Evolutionary conservation across 2,113 vertebrate genomes (phyloP).

Genomic region (Cercocebus atys): DNA sequence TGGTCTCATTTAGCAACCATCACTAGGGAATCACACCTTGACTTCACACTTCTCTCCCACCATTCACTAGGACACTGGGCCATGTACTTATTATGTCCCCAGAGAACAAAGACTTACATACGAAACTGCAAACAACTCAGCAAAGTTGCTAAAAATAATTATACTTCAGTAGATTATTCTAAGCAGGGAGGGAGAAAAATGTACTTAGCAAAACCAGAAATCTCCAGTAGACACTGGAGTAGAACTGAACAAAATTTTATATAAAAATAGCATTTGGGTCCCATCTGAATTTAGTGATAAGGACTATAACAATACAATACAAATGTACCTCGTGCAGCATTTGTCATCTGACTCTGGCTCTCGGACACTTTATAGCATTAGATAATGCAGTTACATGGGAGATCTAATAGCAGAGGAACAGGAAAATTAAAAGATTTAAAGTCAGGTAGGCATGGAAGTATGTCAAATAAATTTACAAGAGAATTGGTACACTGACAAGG

Average conservation of each 20-base stretch:
- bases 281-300: constrained; percentile 62
- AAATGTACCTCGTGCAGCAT: background rate
- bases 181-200: constrained; percentile 56
- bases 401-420: constrained; percentile 35
- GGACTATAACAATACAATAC: background rate
- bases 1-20: constrained; percentile 40
- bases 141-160: constrained; percentile 71
- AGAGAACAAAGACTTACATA: constrained; percentile 37
- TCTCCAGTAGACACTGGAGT: constrained; percentile 43
- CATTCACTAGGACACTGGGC: constrained; percentile 11
- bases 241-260: constrained; percentile 30
- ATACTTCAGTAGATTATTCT: constrained; percentile 44
- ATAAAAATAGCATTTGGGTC: constrained; percentile 52
- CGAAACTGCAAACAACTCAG: constrained; percentile 62
- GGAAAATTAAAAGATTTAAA: constrained; percentile 65
- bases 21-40: constrained; percentile 52
- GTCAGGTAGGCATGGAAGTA: background rate
- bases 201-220: constrained; percentile 60
- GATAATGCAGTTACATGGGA: constrained; percentile 13
- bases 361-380: constrained; percentile 45
- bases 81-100: constrained; percentile 50
- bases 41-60: constrained; percentile 58
- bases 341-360: constrained; percentile 55
- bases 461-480: constrained; percentile 28
- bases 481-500: background rate